phyloP scores from a whole-genome alignment of 2,113 vertebrate species.

The Lipotes vexillifer region DNA sequence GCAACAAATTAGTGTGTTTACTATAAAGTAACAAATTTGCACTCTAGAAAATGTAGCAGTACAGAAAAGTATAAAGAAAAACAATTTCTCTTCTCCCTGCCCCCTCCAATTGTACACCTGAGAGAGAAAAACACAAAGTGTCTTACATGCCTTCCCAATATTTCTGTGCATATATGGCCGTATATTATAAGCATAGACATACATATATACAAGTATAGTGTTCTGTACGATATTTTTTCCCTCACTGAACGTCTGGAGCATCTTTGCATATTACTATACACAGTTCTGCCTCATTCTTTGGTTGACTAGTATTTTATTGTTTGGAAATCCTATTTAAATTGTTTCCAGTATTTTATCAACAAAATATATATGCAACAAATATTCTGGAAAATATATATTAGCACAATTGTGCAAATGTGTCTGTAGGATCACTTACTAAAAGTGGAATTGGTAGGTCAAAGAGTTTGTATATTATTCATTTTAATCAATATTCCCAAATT shows the following conservation, averaged over 20 bases:
- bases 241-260: background rate
- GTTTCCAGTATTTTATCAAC: background rate
- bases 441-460: background rate
- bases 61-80: background rate
- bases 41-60: background rate
- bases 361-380: background rate
- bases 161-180: background rate
- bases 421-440: background rate
- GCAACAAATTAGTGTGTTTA: background rate
- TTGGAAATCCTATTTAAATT: background rate
- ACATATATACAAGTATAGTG: background rate
- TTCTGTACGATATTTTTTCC: background rate
- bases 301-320: background rate
- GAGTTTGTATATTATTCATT: background rate
- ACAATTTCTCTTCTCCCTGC: background rate
- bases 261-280: background rate
- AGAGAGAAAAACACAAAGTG: background rate
- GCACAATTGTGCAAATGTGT: background rate
- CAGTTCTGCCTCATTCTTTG: background rate
- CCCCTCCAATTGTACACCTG: background rate
- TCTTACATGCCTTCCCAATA: background rate
- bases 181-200: background rate
- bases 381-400: background rate
- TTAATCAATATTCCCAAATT: background rate
- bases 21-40: background rate